These are phyloP conservation scores for Channa striata DNA, from an alignment of 2,797 vertebrate species.

Conservation along the genomic window DNA sequence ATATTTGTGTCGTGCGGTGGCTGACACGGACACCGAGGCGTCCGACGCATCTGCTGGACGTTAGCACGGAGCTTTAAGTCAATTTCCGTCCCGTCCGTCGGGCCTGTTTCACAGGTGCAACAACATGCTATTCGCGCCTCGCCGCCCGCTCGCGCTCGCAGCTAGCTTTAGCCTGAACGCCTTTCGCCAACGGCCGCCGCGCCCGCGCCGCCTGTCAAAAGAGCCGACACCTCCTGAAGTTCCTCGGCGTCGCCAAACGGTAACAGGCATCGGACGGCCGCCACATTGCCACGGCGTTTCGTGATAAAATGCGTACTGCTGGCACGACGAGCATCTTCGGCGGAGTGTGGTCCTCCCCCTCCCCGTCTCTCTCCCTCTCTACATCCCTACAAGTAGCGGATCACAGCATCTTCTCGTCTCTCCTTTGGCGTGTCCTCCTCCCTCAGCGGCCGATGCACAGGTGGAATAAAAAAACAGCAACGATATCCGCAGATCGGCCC, in stretches of 20 bases:
- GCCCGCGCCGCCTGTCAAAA: constrained; percentile 75
- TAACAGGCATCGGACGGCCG: constrained; percentile 53
- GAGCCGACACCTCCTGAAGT: constrained; percentile 71
- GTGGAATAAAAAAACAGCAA: constrained; percentile 53
- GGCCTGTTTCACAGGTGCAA: constrained; percentile 76
- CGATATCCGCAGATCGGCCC: constrained; percentile 37
- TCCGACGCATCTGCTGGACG: constrained; percentile 20
- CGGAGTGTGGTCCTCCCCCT: constrained; percentile 66
- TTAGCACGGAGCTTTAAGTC: constrained; percentile 21
- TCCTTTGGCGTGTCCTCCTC: constrained; percentile 87
- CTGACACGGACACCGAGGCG: constrained; percentile 2
- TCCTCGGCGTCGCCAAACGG: constrained; percentile 67
- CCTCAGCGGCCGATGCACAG: constrained; percentile 76
- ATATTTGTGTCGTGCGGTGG: constrained; percentile 23
- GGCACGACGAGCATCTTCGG: constrained; percentile 76
- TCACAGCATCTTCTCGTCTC: constrained; percentile 87
- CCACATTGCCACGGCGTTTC: constrained; percentile 69
- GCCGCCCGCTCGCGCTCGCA: constrained; percentile 70
- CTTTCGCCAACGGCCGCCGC: constrained; percentile 61
- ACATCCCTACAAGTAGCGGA: constrained; percentile 86
- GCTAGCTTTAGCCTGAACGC: constrained; percentile 76
- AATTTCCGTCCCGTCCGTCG: constrained; percentile 33
- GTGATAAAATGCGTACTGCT: constrained; percentile 60
- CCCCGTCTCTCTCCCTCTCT: constrained; percentile 58
- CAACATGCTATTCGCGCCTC: constrained; percentile 77